phyloP scores from a whole-genome alignment of 2,113 vertebrate species.

The Pantherophis guttatus region DNA sequence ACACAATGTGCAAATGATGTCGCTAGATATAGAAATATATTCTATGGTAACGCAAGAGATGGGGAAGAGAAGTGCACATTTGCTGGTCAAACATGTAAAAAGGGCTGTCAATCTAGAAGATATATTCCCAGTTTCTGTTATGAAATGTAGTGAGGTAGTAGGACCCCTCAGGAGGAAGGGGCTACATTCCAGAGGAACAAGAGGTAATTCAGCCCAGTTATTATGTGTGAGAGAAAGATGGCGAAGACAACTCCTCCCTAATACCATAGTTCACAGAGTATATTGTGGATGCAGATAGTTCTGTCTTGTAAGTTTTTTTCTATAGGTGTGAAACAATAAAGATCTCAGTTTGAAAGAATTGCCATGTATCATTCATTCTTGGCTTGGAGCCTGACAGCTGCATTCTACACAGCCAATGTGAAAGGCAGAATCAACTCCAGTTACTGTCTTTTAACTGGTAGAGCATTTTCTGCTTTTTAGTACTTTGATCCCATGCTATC shows the following conservation, averaged over 20 bases:
- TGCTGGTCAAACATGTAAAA: neutral
- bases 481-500: neutral
- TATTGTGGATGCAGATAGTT: neutral
- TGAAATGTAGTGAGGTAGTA: neutral
- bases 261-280: neutral
- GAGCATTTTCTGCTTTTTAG: neutral
- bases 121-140: neutral
- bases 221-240: neutral
- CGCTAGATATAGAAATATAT: neutral
- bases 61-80: neutral
- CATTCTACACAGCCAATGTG: neutral
- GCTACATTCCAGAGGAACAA: neutral
- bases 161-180: neutral
- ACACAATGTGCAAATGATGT: neutral
- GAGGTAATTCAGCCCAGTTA: neutral
- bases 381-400: neutral
- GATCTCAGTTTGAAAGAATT: neutral
- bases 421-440: neutral
- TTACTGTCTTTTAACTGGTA: neutral
- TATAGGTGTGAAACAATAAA: neutral
- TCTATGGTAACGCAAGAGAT: neutral
- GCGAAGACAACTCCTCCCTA: neutral
- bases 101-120: neutral
- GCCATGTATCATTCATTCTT: neutral
- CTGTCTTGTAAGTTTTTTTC: neutral